Evolutionary conservation across 2,797 vertebrate species (phyloP), one percentile per base, ranked within the genome.

Genomic region (Pristis pectinata): DNA sequence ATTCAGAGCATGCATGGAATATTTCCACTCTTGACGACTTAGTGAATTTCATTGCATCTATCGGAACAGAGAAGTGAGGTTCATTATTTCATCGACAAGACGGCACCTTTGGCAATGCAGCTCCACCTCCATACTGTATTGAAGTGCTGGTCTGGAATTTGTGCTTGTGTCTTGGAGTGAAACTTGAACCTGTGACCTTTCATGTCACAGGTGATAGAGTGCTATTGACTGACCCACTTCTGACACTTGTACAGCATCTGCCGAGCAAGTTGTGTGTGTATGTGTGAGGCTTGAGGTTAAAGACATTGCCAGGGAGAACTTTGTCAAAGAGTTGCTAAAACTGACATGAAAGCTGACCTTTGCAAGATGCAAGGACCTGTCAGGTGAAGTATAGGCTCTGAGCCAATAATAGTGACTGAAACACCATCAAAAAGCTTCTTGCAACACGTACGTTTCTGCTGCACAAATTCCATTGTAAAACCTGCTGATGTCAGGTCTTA

Each of bases 301-400:
- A 24, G 85, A 17, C 61, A 11, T 37, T 93, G 64, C 10, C 61
- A 72, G 91, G 41, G 24, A 41, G 34, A 37, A 41, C 61, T 93
- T 93, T 37, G 22, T 70, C 37, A 70, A 70, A 67, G 59, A 92
- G 89, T 67, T 92, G 56, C 3, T 92, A n/a, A 67, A 64, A 30
- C 30, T 44, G 37, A 44, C n/a, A 93, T 44, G 64, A 93, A 24
- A 93, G 37, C 19, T 93, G 91, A 93, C 91, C 91, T 93, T 93
- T 70, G 24, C 10, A 59, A 70, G 93, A 70, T 70, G 37, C 41
- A 41, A 44, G 41, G 91, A 67, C 22, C 91, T 93, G 91, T 44
- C 64, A 70, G n/a, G 91, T 70, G 91, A 13, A 49, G 41, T 70
- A 44, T 41, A 24, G 22, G n/a, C 59, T 17, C n/a, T 92, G 59